Conservation (phyloP, 2,113 vertebrate genomes). For the Xyrauchen texanus region DNA sequence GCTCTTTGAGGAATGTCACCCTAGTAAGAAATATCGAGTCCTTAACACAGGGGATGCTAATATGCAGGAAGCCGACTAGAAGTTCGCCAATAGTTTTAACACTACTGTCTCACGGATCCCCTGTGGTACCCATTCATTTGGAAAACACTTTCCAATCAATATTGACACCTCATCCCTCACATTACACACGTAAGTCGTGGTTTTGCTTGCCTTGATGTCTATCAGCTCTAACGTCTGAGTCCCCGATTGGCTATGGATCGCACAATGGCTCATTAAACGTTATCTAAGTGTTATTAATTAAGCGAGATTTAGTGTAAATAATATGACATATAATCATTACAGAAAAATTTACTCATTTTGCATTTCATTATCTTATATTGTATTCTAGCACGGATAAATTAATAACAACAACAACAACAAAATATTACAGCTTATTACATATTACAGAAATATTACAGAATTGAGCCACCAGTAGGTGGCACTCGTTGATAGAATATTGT, state of each 20-base stretch:
- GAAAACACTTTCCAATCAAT: constrained; percentile 34
- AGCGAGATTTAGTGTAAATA: neutral
- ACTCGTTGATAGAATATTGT: neutral
- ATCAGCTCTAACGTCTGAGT: neutral
- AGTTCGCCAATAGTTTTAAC: neutral
- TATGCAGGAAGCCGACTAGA: constrained; percentile 45
- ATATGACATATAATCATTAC: too few species aligned
- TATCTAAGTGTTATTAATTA: neutral
- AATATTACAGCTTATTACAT: too few species aligned
- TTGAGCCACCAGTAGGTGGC: constrained; percentile 1
- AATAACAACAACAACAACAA: too few species aligned
- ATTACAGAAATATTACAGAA: neutral
- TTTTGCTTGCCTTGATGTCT: neutral
- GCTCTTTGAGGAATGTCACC: neutral
- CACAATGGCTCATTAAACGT: neutral
- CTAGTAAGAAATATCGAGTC: neutral
- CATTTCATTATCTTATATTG: too few species aligned
- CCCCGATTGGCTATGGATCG: neutral
- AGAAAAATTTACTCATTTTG: too few species aligned
- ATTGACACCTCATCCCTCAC: constrained; percentile 29
- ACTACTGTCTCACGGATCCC: constrained; percentile 32
- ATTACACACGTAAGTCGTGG: constrained; percentile 26
- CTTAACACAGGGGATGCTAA: constrained; percentile 5
- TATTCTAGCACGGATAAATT: too few species aligned
- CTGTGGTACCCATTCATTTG: constrained; percentile 25